phyloP scores from a whole-genome alignment of 2,888 invertebrate genomes.

The Mesoligia furuncula region DNA sequence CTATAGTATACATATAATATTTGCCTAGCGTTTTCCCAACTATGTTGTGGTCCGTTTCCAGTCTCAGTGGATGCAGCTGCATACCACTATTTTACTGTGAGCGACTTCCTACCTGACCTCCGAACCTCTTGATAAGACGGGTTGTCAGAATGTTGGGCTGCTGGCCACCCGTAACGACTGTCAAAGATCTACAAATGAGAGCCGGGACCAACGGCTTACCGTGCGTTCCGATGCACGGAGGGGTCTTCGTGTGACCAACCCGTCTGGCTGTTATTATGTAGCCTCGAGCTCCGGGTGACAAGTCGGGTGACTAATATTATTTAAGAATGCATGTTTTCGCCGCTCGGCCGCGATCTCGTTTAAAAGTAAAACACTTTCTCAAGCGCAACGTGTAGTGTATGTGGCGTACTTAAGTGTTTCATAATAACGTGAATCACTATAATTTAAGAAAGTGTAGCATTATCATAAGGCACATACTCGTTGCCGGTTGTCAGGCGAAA shows the following conservation, averaged over 20 bases:
- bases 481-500: not conserved
- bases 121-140: too few species aligned
- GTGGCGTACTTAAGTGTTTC: not conserved
- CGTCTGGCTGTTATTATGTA: not conserved
- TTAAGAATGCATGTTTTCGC: slow-evolving; percentile 9
- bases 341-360: slow-evolving; percentile 12
- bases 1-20: too few species aligned
- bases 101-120: not conserved
- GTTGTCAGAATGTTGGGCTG: not conserved
- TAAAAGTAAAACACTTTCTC: slow-evolving; percentile 33
- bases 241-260: not conserved
- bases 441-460: slow-evolving; percentile 11
- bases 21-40: too few species aligned
- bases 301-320: not conserved
- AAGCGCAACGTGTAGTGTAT: not conserved
- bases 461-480: not conserved
- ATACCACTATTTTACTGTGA: not conserved
- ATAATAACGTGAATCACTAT: not conserved
- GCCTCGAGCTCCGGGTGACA: not conserved
- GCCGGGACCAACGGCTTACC: not conserved
- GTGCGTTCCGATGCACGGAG: not conserved
- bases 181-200: too few species aligned
- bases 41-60: too few species aligned
- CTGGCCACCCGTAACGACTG: not conserved
- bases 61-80: not conserved